Conservation (phyloP, 1,140 invertebrate genomes). For the Pachypsylla venusta region DNA sequence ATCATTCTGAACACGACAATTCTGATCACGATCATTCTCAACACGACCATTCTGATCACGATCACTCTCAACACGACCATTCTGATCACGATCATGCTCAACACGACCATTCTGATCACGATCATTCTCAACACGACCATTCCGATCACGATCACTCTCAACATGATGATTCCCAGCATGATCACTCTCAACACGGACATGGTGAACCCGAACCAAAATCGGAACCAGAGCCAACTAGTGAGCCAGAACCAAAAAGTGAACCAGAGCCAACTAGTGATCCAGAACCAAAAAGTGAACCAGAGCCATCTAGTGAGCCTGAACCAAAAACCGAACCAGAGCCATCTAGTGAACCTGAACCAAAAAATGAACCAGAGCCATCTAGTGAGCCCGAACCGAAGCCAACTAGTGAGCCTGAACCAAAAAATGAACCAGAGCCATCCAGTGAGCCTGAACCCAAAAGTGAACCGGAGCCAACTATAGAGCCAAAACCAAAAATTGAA, state of each 20-base stretch:
- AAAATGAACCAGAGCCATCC: constrained; percentile 26
- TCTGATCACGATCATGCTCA: no score
- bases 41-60: no score
- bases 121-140: no score
- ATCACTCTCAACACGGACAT: no score
- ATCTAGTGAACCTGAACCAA: constrained; percentile 21
- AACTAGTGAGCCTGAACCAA: constrained; percentile 14
- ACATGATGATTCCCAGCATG: no score
- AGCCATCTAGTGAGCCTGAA: constrained; percentile 18
- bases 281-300: constrained; percentile 18
- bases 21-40: no score
- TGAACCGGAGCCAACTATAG: constrained; percentile 25
- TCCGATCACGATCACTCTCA: no score
- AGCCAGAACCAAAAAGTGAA: constrained; percentile 29
- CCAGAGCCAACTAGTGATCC: constrained; percentile 21
- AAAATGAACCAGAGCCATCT: constrained; percentile 10
- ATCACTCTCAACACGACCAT: no score
- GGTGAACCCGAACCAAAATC: constrained; percentile 22
- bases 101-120: no score
- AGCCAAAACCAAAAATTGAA: constrained; percentile 26
- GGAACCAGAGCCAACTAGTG: constrained; percentile 24
- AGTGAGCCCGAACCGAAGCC: constrained; percentile 14
- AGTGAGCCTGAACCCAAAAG: constrained; percentile 26
- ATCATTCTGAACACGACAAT: no score
- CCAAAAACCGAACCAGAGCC: constrained; percentile 27